Evolutionary conservation across 2,797 vertebrate species (phyloP), one percentile per base, ranked within the genome.

Genomic region (Sebastes flavidus): DNA sequence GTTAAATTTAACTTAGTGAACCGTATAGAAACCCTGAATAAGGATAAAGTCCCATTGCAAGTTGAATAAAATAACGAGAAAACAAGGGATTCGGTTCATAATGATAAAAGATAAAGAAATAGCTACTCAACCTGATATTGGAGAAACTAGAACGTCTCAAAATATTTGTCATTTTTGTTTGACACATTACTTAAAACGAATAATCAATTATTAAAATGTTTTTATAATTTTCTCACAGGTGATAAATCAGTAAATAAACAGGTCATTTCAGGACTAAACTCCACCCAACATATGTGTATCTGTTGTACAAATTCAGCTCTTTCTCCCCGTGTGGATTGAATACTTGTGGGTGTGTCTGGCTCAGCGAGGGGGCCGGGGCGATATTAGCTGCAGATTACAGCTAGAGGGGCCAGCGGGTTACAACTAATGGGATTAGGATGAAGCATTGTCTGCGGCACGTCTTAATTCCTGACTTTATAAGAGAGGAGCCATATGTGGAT

Each of bases 371-470:
- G 60, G 67, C 32, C 2, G 29, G 30, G 32, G 60, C 77, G 74
- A 81, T 80, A 86, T 75, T 78, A 75, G 32, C 49, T 27, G 65
- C 69, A 88, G 88, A 90, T 90, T 88, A 91, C 36, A 72, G 59
- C 55, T 75, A 63, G 59, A 25, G 55, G 67, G 55, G 38, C 59
- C 66, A 29, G 16, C 72, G 65, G 75, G 84, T 82, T 87, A 55
- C 22, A 77, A 75, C 82, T 91, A 90, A 92, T 90, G 75, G 65
- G 87, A 90, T 93, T 91, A 87, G 73, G 80, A 77, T 42, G 29
- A 68, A 73, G 65, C 32, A 22, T 78, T 76, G 85, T 90, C 85
- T 91, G 80, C 68, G n/a, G 77, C 75, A 63, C 3, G 25, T 80
- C 73, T 86, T 87, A 85, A 88, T 75, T 91, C 85, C 70, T 80